A percentile compares a stretch with the other conserved stretches of the same genome.
These are phyloP conservation scores for Apodemus sylvaticus DNA, from an alignment of 2,113 vertebrate species.

Conservation along the genomic window DNA sequence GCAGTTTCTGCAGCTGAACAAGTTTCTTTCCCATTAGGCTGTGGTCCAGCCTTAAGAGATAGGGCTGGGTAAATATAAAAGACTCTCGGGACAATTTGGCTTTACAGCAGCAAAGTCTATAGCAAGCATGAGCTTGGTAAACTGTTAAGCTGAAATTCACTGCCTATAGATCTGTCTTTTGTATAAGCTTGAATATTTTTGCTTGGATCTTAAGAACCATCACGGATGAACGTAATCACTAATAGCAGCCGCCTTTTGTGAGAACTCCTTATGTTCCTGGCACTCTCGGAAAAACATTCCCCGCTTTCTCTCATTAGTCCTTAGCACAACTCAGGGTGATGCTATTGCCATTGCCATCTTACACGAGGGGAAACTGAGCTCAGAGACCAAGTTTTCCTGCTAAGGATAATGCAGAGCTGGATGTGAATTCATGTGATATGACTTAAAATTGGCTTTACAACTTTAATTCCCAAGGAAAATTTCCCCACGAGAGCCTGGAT, in stretches of 20 bases:
- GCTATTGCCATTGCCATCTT: neutral
- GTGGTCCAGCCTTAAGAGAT: neutral
- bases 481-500: neutral
- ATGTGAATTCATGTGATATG: neutral
- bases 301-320: neutral
- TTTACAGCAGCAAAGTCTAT: neutral
- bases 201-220: neutral
- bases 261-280: neutral
- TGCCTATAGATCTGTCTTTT: neutral
- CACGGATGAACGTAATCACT: neutral
- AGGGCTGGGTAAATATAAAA: neutral
- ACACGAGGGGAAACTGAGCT: neutral
- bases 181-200: neutral
- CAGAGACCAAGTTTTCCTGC: neutral
- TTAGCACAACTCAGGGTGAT: neutral
- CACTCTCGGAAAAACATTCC: neutral
- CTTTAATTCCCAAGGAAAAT: neutral
- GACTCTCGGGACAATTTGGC: neutral
- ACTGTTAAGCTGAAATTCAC: neutral
- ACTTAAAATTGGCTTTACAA: neutral
- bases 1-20: neutral
- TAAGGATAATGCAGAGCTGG: neutral
- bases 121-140: neutral
- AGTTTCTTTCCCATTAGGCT: slow-evolving; percentile 27
- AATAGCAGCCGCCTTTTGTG: neutral